Conservation (phyloP, 2,797 vertebrate genomes). For the Corythornis leucogaster region DNA sequence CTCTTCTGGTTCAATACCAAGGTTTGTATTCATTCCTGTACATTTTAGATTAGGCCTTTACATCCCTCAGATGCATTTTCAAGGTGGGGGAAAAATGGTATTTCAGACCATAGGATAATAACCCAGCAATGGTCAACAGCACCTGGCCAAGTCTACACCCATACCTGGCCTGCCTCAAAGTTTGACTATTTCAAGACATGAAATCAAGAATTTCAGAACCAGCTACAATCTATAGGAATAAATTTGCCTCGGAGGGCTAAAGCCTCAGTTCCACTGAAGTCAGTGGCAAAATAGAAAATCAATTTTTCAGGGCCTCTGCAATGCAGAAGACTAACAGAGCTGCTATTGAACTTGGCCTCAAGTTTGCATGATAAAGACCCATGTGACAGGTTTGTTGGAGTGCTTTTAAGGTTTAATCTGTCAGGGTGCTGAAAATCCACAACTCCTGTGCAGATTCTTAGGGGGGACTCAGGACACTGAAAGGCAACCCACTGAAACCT, state of each 20-base stretch:
- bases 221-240: not conserved
- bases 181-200: not conserved
- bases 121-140: not conserved
- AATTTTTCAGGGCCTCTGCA: slow-evolving; percentile 26
- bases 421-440: not conserved
- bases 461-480: not conserved
- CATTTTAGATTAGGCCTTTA: not conserved
- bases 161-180: not conserved
- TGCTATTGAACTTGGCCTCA: slow-evolving; percentile 31
- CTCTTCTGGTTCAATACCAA: not conserved
- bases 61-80: not conserved
- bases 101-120: not conserved
- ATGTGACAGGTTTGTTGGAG: not conserved
- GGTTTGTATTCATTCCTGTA: not conserved
- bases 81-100: not conserved
- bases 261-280: not conserved
- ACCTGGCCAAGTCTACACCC: not conserved
- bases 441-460: not conserved
- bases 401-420: not conserved
- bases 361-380: slow-evolving; percentile 40
- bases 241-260: not conserved
- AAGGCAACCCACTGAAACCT: not conserved
- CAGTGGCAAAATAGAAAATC: slow-evolving; percentile 43
- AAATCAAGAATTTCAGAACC: slow-evolving; percentile 16
- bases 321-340: slow-evolving; percentile 33